These are phyloP conservation scores for Dicrostonyx torquatus DNA, from an alignment of 2,797 vertebrate species.

Conservation along the genomic window DNA sequence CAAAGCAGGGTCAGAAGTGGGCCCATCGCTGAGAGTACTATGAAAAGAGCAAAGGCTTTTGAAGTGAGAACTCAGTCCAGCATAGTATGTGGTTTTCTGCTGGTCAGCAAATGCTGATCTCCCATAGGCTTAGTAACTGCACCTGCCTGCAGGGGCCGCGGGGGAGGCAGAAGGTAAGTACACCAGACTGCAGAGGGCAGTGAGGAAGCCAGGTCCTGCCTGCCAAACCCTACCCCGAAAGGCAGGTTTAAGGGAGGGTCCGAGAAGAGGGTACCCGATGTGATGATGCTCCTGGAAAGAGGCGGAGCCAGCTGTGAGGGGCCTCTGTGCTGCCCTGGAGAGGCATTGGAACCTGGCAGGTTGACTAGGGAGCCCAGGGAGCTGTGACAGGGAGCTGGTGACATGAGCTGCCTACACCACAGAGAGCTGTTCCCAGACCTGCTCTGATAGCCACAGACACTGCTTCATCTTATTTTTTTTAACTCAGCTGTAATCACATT, in stretches of 20 bases:
- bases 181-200: background rate
- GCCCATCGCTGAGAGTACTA: background rate
- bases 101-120: accelerated
- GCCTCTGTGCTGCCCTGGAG: accelerated
- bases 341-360: background rate
- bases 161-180: background rate
- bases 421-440: background rate
- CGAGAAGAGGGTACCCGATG: background rate
- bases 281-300: background rate
- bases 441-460: background rate
- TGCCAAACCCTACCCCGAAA: background rate
- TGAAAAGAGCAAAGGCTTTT: background rate
- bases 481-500: constrained; percentile 12
- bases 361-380: background rate
- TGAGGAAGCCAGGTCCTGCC: background rate
- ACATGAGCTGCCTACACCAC: background rate
- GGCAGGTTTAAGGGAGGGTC: background rate
- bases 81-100: accelerated
- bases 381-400: background rate
- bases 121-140: accelerated
- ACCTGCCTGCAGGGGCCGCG: background rate
- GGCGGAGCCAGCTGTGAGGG: background rate
- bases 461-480: constrained; percentile 39
- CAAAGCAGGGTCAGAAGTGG: background rate
- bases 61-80: background rate